Evolutionary conservation across 2,113 vertebrate genomes (phyloP).

Genomic region (Pardalotus punctatus): DNA sequence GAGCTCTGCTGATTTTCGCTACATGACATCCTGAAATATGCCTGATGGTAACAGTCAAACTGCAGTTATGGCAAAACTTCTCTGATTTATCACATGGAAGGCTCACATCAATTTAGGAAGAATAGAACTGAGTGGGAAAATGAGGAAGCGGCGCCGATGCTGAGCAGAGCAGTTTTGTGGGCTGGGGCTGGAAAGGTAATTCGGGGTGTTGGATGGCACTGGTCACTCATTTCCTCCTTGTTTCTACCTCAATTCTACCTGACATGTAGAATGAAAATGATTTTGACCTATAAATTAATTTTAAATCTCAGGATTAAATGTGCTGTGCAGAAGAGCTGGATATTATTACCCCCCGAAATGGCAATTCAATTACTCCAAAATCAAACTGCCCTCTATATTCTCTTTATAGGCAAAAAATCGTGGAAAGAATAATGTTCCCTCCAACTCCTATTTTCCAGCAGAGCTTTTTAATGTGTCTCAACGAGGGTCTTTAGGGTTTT

Average conservation of each 20-base stretch:
- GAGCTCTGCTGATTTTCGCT: background rate
- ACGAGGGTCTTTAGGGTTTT: conserved; percentile 22
- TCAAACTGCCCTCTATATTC: background rate
- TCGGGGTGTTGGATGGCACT: background rate
- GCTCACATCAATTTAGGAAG: background rate
- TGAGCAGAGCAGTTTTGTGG: background rate
- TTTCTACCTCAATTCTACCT: background rate
- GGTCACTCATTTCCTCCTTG: background rate
- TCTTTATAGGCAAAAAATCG: background rate
- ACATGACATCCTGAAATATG: background rate
- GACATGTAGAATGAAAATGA: background rate
- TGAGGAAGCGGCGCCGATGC: background rate
- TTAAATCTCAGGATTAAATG: background rate
- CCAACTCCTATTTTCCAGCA: conserved; percentile 45
- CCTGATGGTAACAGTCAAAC: background rate
- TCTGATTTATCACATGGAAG: background rate
- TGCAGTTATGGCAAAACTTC: background rate
- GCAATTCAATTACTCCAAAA: conserved; percentile 1
- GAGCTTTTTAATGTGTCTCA: conserved; percentile 32
- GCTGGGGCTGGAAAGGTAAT: background rate
- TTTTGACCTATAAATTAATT: background rate
- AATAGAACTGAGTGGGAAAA: background rate
- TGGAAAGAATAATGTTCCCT: background rate
- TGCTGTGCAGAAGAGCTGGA: background rate
- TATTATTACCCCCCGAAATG: background rate